These are phyloP conservation scores for Haliaeetus leucogaster DNA, from an alignment of 2,113 vertebrate genomes.

Conservation along the genomic window DNA sequence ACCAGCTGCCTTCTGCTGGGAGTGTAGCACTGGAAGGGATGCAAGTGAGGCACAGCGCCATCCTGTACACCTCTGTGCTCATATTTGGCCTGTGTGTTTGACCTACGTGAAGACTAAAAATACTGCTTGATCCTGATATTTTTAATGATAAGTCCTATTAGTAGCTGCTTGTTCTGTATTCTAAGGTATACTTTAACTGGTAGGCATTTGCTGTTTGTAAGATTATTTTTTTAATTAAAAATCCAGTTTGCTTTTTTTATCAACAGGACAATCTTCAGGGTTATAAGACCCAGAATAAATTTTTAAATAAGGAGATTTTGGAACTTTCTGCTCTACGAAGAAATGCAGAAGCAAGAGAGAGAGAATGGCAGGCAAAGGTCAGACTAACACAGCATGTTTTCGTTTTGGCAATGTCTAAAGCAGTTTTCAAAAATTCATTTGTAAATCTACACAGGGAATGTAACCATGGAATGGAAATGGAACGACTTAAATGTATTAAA, in stretches of 20 bases:
- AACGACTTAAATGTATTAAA: not conserved
- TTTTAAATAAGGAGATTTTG: conserved; percentile 97
- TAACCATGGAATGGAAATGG: not conserved
- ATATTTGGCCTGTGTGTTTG: accelerated
- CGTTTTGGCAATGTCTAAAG: not conserved
- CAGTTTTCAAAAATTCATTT: not conserved
- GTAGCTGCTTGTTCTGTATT: not conserved
- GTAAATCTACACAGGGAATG: not conserved
- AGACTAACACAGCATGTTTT: not conserved
- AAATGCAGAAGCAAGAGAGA: conserved; percentile 87
- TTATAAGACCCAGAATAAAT: conserved; percentile 96
- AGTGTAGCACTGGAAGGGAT: accelerated
- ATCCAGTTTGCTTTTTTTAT: not conserved
- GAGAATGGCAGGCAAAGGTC: conserved; percentile 90
- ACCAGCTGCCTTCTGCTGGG: not conserved
- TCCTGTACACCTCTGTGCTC: not conserved
- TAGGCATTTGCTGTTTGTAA: not conserved
- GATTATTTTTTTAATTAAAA: not conserved
- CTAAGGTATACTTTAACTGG: not conserved
- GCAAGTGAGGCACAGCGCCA: not conserved
- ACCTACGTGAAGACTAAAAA: not conserved
- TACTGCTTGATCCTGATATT: not conserved
- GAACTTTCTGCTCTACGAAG: conserved; percentile 90
- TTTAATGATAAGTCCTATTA: not conserved
- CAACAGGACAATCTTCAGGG: conserved; percentile 91